Evolutionary conservation across 2,113 vertebrate species (phyloP), one percentile per base, ranked within the genome.

Genomic region (Megalops atlanticus): DNA sequence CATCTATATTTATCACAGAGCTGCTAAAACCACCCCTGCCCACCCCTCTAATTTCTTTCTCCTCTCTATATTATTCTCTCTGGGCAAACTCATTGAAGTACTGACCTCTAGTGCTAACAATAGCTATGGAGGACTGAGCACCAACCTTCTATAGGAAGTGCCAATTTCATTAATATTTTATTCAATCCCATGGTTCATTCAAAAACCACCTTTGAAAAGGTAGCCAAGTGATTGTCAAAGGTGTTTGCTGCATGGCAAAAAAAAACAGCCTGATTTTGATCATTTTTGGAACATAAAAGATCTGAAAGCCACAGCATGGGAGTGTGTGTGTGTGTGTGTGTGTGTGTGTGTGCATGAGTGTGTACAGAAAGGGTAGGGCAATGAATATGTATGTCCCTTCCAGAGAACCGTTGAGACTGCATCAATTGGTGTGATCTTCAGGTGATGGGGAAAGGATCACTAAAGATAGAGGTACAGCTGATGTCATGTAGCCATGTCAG

Each of bases 81-180:
- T 78, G 86, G 77, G 83, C 68, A 49, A 86, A 77, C 76, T 83
- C 85, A 88, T 87, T 93, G 87, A 92, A 92, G 91, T 89, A 92
- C 91, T 92, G 87, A 69, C 81, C 86, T 87, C 82, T 88, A 88
- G 90, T 87, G 86, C 86, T 89, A 86, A 92, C 87, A 91, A 88
- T 86, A 81, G 87, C 81, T 86, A 45, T 91, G 84, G 90, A 91
- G 88, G 80, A 73, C 85, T 86, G 86, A 85, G 85, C 83, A 92
- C 90, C 89, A 90, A 81, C 85, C 87, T 86, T 85, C 83, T 86
- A 85, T 78, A 80, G 74, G 79, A 52, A 11, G 39, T 86, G 81
- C 79, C 82, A 75, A 71, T 80, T 74, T 75, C 71, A 76, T 80
- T 85, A 82, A 89, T 80, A 84, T 82, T 85, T 89, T 87, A 89